Percentiles rank a stretch among this genome's conserved stretches.
phyloP scores from a whole-genome alignment of 2,113 vertebrate species.

The Chaetodon auriga region DNA sequence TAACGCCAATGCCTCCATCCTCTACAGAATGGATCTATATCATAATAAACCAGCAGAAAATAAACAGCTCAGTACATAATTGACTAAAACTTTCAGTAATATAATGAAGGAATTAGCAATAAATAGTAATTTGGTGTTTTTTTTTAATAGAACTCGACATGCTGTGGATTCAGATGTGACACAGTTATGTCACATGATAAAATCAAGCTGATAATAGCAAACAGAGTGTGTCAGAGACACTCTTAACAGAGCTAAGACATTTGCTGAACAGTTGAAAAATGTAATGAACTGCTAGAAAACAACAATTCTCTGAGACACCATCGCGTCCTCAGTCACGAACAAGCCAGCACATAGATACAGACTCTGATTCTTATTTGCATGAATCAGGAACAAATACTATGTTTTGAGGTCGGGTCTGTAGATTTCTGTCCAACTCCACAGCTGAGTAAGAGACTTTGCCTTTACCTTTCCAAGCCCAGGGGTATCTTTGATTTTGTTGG shows the following conservation, averaged over 20 bases:
- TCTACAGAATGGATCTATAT: no score
- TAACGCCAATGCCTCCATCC: no score
- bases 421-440: not conserved
- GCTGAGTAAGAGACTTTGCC: not conserved
- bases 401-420: not conserved
- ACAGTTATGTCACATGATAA: not conserved
- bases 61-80: not conserved
- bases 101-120: not conserved
- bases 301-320: no score
- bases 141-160: not conserved
- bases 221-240: not conserved
- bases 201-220: not conserved
- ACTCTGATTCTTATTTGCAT: not conserved
- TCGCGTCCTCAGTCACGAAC: not conserved
- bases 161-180: not conserved
- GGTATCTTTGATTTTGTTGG: slow-evolving; percentile 97
- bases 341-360: no score
- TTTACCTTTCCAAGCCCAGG: slow-evolving; percentile 97
- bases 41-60: not conserved
- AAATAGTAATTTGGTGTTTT: not conserved
- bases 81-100: not conserved
- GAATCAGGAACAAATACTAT: no score
- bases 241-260: not conserved
- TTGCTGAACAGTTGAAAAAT: not conserved
- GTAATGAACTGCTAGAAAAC: not conserved